Conservation (phyloP, 2,113 vertebrate species). For the Bos taurus region ARS-UCD2.0 NC_037334.1:50021501-50022000, state of each 20-base stretch:
- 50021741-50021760: neutral
- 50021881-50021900: neutral
- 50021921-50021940: neutral
- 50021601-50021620: neutral
- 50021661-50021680: neutral
- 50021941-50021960: slow-evolving; percentile 31
- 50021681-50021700: neutral
- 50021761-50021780: neutral
- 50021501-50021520: neutral
- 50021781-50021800: neutral
- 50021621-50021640: neutral
- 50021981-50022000: neutral
- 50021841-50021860: neutral
- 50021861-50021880: neutral
- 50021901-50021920: neutral
- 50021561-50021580: neutral
- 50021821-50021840: neutral
- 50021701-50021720: neutral
- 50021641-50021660: neutral
- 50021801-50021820: neutral
- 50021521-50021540: neutral
- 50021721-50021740: neutral
- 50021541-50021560: neutral
- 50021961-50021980: neutral
- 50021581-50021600: neutral